Evolutionary conservation across 2,888 invertebrate genomes (phyloP), one percentile per base, ranked within the genome.

Genomic region (Ichneumoninae sp.): DNA sequence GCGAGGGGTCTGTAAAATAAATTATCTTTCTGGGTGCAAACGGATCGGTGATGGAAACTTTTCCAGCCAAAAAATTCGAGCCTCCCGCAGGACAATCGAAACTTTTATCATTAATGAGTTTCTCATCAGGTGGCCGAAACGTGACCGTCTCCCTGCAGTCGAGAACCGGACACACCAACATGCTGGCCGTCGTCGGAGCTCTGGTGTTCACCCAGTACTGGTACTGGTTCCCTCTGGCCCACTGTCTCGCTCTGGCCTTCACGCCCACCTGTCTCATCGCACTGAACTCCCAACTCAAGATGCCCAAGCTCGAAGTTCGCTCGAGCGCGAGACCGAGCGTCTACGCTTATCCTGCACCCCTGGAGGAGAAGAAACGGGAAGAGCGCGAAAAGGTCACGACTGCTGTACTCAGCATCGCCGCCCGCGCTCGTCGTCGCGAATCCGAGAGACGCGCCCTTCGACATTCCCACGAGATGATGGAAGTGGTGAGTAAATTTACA

Each of bases 181-280:
- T 99, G 96, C 95, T 98, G 86, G 98, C 99, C 0, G 99, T 99
- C 1, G 99, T 99, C 1, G 99, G 99, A 36, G 97, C 98, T 95
- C 95, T 99, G 77, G 98, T 99, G 0, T 99, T 99, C 94, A 98
- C 98, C 0, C 99, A 99, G 94, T 99, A 99, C 94, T 99, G 99
- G 99, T 99, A 99, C 94, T 99, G 99, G 99, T 99, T 99, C 96
- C 99, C 99, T 0, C 95, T 99, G 88, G 97, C 98, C 0, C 98
- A 99, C 93, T 99, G 99, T 91, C 95, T 99, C 78, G 98, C 98
- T 0, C 94, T 99, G 85, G 98, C 99, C 5, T 99, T 99, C 93
- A 98, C 98, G 0, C 99, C 99, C 1, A 99, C 99, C 1, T 98
- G 98, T 91, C 94, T 99, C 50, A 98, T 99, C 92, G 98, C 97